A percentile compares a stretch with the other conserved stretches of the same genome.
Evolutionary conservation across 2,888 invertebrate genomes (phyloP).

Genomic region (Drosophila robusta): DNA sequence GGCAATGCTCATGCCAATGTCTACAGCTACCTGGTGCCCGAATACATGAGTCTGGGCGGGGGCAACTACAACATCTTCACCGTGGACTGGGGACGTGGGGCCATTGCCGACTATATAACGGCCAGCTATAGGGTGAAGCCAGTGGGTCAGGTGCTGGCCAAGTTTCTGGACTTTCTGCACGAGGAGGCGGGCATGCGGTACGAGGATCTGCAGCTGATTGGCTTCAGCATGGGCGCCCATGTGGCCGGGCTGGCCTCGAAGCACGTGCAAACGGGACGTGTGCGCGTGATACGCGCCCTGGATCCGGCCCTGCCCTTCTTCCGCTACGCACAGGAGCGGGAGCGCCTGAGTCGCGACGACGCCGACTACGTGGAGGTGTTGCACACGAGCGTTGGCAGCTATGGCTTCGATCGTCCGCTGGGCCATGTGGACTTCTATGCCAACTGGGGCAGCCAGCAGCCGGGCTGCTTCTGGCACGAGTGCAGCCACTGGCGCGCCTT

Average conservation of each 20-base stretch:
- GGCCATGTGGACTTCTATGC: constrained; percentile 88
- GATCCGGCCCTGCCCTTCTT: constrained; percentile 88
- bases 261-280: constrained; percentile 73
- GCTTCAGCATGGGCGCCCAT: constrained; percentile 88
- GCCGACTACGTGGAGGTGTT: constrained; percentile 91
- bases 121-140: constrained; percentile 84
- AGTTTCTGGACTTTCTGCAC: constrained; percentile 88
- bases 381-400: constrained; percentile 87
- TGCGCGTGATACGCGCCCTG: constrained; percentile 85
- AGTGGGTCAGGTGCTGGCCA: constrained; percentile 87
- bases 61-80: constrained; percentile 80
- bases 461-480: constrained; percentile 86
- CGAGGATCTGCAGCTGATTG: constrained; percentile 81
- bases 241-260: constrained; percentile 87
- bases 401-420: constrained; percentile 83
- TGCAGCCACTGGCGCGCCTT: constrained; percentile 83
- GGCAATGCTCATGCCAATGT: constrained; percentile 79
- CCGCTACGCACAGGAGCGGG: constrained; percentile 70
- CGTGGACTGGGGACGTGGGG: constrained; percentile 83
- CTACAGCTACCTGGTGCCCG: constrained; percentile 75
- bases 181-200: constrained; percentile 85
- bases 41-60: constrained; percentile 64
- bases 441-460: constrained; percentile 87
- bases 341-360: constrained; percentile 87
- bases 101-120: constrained; percentile 82